Conservation (phyloP, 2,888 invertebrate species). For the Polymixis lichenea region DNA sequence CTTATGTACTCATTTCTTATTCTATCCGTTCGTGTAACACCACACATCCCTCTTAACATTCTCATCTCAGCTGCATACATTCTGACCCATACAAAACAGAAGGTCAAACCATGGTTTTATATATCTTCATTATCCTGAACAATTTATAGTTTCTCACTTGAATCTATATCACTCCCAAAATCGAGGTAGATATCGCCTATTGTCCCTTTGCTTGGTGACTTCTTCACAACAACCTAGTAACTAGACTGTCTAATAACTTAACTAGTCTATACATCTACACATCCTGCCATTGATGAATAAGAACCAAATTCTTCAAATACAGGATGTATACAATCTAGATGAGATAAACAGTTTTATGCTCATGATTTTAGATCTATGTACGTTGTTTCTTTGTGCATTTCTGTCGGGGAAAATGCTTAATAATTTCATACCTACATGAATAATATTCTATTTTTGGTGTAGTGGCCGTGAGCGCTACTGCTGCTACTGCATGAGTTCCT, state of each 20-base stretch:
- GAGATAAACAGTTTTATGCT: not conserved
- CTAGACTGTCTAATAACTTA: constrained; percentile 1
- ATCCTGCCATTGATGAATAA: not conserved
- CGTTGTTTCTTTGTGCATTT: not conserved
- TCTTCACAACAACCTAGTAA: not conserved
- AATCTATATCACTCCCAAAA: not conserved
- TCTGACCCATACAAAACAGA: too few species aligned
- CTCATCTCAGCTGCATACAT: too few species aligned
- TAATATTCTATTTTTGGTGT: too few species aligned
- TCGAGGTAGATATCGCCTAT: not conserved
- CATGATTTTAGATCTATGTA: not conserved
- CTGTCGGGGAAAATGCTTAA: constrained; percentile 19
- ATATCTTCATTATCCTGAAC: too few species aligned
- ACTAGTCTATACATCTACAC: not conserved
- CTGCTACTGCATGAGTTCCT: too few species aligned
- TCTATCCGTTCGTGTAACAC: too few species aligned
- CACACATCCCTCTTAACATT: too few species aligned
- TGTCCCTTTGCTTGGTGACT: not conserved
- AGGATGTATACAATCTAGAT: constrained; percentile 11
- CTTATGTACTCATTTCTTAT: too few species aligned
- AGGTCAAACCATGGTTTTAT: too few species aligned
- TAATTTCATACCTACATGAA: constrained; percentile 5
- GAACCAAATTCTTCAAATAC: not conserved
- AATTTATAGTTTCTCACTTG: not conserved
- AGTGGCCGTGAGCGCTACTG: too few species aligned